Evolutionary conservation across 2,888 invertebrate species (phyloP).

Genomic region (Acanthococcus lagerstroemiae): DNA sequence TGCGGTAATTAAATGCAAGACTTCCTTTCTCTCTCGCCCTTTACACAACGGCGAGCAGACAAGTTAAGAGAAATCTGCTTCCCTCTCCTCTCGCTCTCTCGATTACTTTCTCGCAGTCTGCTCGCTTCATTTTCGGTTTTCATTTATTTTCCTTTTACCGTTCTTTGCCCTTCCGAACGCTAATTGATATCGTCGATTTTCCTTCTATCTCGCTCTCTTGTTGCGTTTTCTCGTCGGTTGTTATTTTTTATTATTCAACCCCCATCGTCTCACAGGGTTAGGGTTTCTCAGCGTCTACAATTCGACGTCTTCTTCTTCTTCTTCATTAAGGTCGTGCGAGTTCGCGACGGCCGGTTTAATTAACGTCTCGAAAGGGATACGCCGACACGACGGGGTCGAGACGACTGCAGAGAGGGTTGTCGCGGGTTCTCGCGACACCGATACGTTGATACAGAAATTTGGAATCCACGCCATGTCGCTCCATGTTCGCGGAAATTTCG

Average conservation of each 20-base stretch:
- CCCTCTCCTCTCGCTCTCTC: not conserved
- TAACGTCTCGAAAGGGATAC: no score
- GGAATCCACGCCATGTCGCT: no score
- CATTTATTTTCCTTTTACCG: slow-evolving; percentile 27
- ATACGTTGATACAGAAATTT: no score
- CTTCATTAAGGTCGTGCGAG: no score
- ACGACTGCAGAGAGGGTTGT: no score
- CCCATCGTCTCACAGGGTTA: not conserved
- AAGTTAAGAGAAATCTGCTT: slow-evolving; percentile 22
- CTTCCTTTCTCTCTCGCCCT: slow-evolving; percentile 24
- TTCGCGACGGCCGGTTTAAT: no score
- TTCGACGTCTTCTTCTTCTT: not conserved
- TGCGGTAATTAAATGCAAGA: slow-evolving; percentile 31
- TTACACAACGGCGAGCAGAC: slow-evolving; percentile 16
- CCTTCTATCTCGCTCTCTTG: not conserved
- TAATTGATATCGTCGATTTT: slow-evolving; percentile 28
- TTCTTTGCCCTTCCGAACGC: slow-evolving; percentile 13
- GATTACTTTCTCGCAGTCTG: not conserved
- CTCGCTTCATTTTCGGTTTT: slow-evolving; percentile 25
- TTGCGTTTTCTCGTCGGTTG: slow-evolving; percentile 13
- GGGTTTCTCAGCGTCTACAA: not conserved
- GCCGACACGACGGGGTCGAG: no score
- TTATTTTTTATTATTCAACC: slow-evolving; percentile 16
- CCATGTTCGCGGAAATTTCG: no score
- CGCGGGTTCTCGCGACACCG: no score